These are phyloP conservation scores for Megaustenia siamemsis DNA, from an alignment of 2,888 invertebrate species.

Conservation along the genomic window DNA sequence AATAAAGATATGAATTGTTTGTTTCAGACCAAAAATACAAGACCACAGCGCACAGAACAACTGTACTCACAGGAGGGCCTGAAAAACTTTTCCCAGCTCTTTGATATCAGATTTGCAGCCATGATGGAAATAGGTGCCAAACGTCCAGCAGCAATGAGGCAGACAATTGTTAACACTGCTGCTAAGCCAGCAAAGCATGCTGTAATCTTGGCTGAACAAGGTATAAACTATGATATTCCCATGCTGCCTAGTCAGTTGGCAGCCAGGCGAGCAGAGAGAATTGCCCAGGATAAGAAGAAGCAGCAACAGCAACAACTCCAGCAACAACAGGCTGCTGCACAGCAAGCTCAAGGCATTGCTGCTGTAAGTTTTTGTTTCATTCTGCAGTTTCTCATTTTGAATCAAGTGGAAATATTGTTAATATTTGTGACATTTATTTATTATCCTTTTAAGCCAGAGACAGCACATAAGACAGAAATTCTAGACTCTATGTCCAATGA, in stretches of 20 bases:
- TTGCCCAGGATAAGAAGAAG: slow-evolving; percentile 85
- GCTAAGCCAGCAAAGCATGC: slow-evolving; percentile 90
- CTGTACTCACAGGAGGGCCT: slow-evolving; percentile 89
- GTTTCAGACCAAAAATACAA: slow-evolving; percentile 84
- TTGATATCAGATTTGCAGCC: slow-evolving; percentile 87
- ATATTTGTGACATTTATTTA: neutral
- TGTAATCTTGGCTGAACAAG: slow-evolving; percentile 89
- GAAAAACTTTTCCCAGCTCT: slow-evolving; percentile 85
- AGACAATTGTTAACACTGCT: slow-evolving; percentile 86
- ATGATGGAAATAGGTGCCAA: slow-evolving; percentile 85
- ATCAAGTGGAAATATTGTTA: neutral
- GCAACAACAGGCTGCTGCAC: slow-evolving; percentile 62
- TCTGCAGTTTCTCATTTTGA: neutral
- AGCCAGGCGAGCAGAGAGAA: slow-evolving; percentile 87
- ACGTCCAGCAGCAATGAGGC: slow-evolving; percentile 86
- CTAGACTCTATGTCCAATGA: no score
- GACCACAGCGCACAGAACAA: slow-evolving; percentile 88
- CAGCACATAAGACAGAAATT: no score
- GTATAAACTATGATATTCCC: slow-evolving; percentile 91
- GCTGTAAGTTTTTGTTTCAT: slow-evolving; percentile 17
- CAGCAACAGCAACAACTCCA: slow-evolving; percentile 60
- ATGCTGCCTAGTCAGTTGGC: slow-evolving; percentile 85
- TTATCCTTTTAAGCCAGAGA: no score
- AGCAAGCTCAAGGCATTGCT: slow-evolving; percentile 5
- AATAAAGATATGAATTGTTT: slow-evolving; percentile 2